Evolutionary conservation across 2,113 vertebrate species (phyloP).

Genomic region (Dromiciops gliroides): DNA sequence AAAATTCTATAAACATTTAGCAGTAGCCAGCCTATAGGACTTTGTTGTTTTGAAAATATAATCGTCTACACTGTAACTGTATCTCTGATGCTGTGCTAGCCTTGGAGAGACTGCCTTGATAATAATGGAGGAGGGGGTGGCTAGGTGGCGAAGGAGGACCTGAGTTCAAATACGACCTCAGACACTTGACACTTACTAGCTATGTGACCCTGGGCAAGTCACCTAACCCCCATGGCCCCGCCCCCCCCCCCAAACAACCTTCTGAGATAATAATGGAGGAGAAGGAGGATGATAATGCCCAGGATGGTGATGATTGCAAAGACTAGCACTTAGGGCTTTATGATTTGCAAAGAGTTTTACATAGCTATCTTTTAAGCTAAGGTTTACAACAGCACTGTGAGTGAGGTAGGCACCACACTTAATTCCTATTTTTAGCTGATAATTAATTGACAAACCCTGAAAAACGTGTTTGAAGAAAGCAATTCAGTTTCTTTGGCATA

Average conservation of each 20-base stretch:
- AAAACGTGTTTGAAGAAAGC: constrained; percentile 20
- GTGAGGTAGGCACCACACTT: neutral
- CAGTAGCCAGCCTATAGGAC: neutral
- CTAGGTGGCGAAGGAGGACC: no score
- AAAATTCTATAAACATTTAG: neutral
- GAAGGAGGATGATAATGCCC: no score
- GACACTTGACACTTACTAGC: no score
- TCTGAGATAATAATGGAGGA: no score
- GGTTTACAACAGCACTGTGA: neutral
- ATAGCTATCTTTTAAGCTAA: neutral
- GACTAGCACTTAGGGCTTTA: neutral
- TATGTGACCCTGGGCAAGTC: no score
- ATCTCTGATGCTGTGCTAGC: constrained; percentile 9
- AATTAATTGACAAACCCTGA: neutral
- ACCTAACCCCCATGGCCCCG: no score
- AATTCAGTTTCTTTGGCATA: constrained; percentile 10
- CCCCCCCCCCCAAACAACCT: no score
- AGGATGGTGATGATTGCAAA: neutral
- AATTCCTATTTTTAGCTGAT: neutral
- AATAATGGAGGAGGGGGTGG: neutral
- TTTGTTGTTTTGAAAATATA: constrained; percentile 25
- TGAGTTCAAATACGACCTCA: no score
- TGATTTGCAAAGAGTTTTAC: neutral
- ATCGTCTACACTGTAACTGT: neutral
- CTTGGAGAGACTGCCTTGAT: constrained; percentile 11